Percentiles rank a stretch among this genome's conserved stretches.
Conservation (phyloP, 2,888 invertebrate species). For the Lottia gigantea region DNA sequence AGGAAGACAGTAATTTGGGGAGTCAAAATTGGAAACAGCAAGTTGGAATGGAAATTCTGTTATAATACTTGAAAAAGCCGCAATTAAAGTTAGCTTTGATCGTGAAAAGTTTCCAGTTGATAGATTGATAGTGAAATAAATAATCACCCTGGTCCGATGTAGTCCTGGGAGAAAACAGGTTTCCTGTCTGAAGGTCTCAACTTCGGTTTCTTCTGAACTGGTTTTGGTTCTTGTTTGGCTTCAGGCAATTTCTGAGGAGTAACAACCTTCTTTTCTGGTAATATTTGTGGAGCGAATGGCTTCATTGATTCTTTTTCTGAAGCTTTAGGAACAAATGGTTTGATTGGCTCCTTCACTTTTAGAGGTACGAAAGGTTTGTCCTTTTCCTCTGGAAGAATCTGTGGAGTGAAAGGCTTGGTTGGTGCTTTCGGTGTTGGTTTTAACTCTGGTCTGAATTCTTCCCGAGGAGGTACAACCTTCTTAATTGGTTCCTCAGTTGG, state of each 20-base stretch:
- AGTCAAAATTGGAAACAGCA: too few relatives aligned
- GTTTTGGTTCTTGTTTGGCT: background rate
- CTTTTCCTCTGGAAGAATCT: too few relatives aligned
- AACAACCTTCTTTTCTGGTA: background rate
- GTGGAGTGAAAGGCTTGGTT: background rate
- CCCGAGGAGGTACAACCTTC: too few relatives aligned
- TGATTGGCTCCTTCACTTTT: too few relatives aligned
- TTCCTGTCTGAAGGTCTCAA: background rate
- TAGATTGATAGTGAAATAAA: background rate
- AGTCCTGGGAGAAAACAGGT: background rate
- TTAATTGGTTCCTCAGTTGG: too few relatives aligned
- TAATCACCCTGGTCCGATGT: constrained; percentile 1
- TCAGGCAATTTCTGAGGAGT: background rate
- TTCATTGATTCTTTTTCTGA: too few relatives aligned
- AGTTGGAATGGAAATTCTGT: too few relatives aligned
- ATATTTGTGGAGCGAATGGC: background rate
- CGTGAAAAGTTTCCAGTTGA: background rate
- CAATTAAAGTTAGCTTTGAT: too few relatives aligned
- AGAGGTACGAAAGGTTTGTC: too few relatives aligned
- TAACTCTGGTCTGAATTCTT: background rate
- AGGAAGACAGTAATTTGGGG: too few relatives aligned
- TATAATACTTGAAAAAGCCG: too few relatives aligned
- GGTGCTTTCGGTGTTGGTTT: background rate
- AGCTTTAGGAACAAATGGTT: too few relatives aligned
- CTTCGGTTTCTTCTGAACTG: background rate